Evolutionary conservation across 2,113 vertebrate species (phyloP), one percentile per base, ranked within the genome.

Genomic region (Peromyscus leucopus): DNA sequence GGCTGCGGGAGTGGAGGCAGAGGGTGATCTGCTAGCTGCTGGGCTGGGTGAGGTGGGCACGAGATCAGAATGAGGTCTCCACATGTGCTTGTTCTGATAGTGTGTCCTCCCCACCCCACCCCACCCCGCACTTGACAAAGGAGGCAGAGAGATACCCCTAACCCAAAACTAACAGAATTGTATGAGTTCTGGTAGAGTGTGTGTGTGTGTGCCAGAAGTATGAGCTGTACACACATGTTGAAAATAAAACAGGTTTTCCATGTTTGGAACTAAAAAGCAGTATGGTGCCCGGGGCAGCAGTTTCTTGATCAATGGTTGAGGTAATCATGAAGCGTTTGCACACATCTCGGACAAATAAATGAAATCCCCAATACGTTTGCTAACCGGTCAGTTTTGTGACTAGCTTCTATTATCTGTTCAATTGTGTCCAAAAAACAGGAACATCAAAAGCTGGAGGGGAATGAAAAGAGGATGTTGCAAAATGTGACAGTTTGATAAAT

Each of bases 271-370:
- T 1, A 11, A 74, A 86, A 82, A 42, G 3, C 80, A 22, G 63
- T 8, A 2, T 12, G 2, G 7, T 15, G 4, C 48, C 12, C 36
- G 15, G 33, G 2, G 3, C 22, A 42, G 7, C 42, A 4, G n/a
- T 67, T 24, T 33, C 78, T n/a, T 48, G 76, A 26, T 17, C 48
- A 57, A 12, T 16, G 48, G 48, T 28, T 71, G 48, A 55, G 21
- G 36, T 26, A 15, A 11, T n/a, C 83, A 82, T 19, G 2, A 33
- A 33, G 19, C 31, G 7, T 57, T 83, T 31, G 74, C 51, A 48
- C 26, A 22, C 4, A 33, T 15, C n/a, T 0, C 36, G 19, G 15
- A 0, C 85, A 55, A 71, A 71, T 71, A 88, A 24, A 71, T 55
- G 51, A 51, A 87, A 11, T 51, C 57, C 59, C 65, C 46, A 33